Percentiles rank a stretch among this genome's conserved stretches.
phyloP scores from a whole-genome alignment of 1,140 invertebrate genomes.

The Panagrolaimus sp. region DNA sequence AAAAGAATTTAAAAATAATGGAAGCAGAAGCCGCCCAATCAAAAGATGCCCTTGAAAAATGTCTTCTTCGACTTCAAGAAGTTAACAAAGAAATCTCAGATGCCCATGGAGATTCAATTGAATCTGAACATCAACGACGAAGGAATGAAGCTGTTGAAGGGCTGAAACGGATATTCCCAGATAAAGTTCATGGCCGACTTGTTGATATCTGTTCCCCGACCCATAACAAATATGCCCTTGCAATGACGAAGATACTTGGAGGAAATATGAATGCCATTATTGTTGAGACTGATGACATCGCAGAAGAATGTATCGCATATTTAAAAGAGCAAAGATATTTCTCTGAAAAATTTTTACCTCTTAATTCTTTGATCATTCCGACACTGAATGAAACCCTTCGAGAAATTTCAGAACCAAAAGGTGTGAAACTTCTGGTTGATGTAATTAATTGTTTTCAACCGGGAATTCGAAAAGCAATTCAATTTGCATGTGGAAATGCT shows the following conservation, averaged over 20 bases:
- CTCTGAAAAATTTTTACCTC: slow-evolving; percentile 93
- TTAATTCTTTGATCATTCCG: slow-evolving; percentile 66
- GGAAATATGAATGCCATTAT: slow-evolving; percentile 98
- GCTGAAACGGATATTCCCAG: slow-evolving; percentile 90
- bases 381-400: not conserved
- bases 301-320: slow-evolving; percentile 91
- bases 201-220: slow-evolving; percentile 98
- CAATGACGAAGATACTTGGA: slow-evolving; percentile 94
- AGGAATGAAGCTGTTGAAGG: slow-evolving; percentile 97
- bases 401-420: slow-evolving; percentile 59
- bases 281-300: slow-evolving; percentile 95
- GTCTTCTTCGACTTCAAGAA: slow-evolving; percentile 67
- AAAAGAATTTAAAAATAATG: slow-evolving; percentile 19
- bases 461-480: slow-evolving; percentile 71
- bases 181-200: slow-evolving; percentile 89
- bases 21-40: slow-evolving; percentile 75
- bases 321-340: slow-evolving; percentile 95
- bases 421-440: slow-evolving; percentile 72
- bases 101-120: slow-evolving; percentile 92
- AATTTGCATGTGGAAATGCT: slow-evolving; percentile 97
- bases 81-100: slow-evolving; percentile 88
- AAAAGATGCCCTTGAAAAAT: slow-evolving; percentile 75
- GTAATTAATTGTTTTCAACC: slow-evolving; percentile 89
- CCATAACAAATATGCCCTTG: slow-evolving; percentile 88
- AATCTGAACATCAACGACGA: slow-evolving; percentile 84